Evolutionary conservation across 1,140 invertebrate species (phyloP).

Genomic region (Leptopilina boulardi): DNA sequence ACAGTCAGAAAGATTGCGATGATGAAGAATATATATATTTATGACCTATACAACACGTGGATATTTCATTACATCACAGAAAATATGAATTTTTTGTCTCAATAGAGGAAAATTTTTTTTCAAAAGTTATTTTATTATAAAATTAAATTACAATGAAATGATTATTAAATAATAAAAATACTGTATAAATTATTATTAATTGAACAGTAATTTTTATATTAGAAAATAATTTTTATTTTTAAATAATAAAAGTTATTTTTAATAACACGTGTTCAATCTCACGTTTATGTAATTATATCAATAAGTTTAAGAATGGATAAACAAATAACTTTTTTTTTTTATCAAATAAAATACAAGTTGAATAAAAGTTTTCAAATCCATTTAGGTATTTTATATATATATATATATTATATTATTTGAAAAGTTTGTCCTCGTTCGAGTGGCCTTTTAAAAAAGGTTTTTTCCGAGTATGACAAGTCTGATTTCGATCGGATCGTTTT

Average conservation of each 20-base stretch:
- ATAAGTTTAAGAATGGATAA: too few relatives aligned
- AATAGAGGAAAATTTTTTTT: too few relatives aligned
- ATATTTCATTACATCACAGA: conserved; percentile 2
- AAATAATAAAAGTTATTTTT: too few relatives aligned
- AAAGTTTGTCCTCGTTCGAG: conserved; percentile 10
- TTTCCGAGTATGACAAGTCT: background rate
- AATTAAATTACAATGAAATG: too few relatives aligned
- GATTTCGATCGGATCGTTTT: conserved; percentile 25
- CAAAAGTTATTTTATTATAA: too few relatives aligned
- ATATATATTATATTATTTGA: background rate
- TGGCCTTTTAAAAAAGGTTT: conserved; percentile 8
- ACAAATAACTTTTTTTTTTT: background rate
- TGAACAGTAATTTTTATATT: too few relatives aligned
- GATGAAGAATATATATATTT: background rate
- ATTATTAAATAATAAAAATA: too few relatives aligned
- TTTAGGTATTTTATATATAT: background rate
- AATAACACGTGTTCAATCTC: too few relatives aligned
- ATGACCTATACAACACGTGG: conserved; percentile 28
- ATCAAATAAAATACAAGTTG: background rate
- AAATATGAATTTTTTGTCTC: too few relatives aligned
- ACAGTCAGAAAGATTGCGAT: background rate
- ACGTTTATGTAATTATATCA: too few relatives aligned
- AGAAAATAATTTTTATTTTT: too few relatives aligned
- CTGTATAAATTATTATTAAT: too few relatives aligned
- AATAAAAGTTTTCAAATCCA: background rate